Conservation (phyloP, 2,113 vertebrate species). For the Paradoxurus hermaphroditus region DNA sequence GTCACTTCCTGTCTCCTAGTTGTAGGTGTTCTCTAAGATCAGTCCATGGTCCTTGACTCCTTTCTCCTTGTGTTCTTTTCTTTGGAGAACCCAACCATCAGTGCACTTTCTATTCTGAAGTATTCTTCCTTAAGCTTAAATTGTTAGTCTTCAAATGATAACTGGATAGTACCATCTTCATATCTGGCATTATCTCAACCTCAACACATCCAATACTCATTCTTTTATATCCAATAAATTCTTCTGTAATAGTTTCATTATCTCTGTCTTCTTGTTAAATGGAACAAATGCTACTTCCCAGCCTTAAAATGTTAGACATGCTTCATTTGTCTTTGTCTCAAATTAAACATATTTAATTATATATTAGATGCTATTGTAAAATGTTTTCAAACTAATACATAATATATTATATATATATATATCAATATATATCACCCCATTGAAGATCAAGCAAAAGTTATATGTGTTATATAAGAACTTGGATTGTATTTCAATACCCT, state of each 20-base stretch:
- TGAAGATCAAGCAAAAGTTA: neutral
- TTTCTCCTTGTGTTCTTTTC: neutral
- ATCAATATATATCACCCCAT: neutral
- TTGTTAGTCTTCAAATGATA: neutral
- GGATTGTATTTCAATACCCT: neutral
- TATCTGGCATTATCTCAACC: neutral
- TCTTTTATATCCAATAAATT: neutral
- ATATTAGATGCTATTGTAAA: neutral
- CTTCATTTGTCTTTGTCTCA: neutral
- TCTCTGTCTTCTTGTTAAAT: neutral
- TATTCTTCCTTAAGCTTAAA: neutral
- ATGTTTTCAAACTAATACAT: neutral
- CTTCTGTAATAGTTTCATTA: neutral
- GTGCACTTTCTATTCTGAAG: neutral
- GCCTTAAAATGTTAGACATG: neutral
- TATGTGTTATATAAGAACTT: neutral
- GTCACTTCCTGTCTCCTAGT: neutral
- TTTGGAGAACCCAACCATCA: neutral
- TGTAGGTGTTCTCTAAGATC: neutral
- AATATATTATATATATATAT: neutral
- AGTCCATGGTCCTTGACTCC: neutral
- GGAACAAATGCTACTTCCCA: neutral
- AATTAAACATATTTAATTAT: neutral
- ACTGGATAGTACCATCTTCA: neutral
- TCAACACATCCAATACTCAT: neutral